Evolutionary conservation across 2,797 vertebrate species (phyloP), one percentile per base, ranked within the genome.

Genomic region (Pangasius krempfi): DNA sequence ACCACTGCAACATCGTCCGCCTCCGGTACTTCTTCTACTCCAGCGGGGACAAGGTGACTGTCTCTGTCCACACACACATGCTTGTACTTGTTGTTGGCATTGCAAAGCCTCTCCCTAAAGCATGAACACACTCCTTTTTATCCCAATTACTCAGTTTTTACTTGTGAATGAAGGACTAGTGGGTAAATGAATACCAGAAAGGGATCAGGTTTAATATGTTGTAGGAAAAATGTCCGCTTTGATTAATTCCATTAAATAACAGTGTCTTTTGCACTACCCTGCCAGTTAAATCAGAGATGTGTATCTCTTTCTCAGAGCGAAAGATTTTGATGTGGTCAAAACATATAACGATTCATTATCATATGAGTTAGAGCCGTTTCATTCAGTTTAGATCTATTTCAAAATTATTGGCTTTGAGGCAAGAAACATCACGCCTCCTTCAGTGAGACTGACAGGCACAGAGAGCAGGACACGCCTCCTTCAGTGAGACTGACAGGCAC

Each of bases 11-110:
- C 94, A 97, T 97, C 90, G 97, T 97, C 84, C 96, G 97, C 91
- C 96, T 97, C 93, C 97, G 97, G 86, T 97, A 97, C 91, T 97
- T 97, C 96, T 97, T 97, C 95, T 97, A 97, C 94, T 97, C 97
- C 8, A 97, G 97, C n/a, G 97, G 97, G 93, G 97, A 97, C 88
- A 97, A 97, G 97, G 97, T 97, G 94, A 79, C 9, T 4, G 16
- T 30, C 72, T 75, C 40, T 47, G 37, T 47, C 40, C 70, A 40
- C 37, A 44, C 9, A 40, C n/a, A 66, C 37, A 40, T 22, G 1
- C 70, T 68, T 33, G 33, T 40, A 37, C 70, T 37, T 72, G 40
- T 20, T 22, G 18, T 18, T 22, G 33, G 20, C 3, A 44, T 44
- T 18, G 8, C 3, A 56, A 56, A 30, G 18, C 16, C 27, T 54